Base-by-base conservation (phyloP, 2,888 invertebrate species). In the Mythimna loreyi region DNA sequence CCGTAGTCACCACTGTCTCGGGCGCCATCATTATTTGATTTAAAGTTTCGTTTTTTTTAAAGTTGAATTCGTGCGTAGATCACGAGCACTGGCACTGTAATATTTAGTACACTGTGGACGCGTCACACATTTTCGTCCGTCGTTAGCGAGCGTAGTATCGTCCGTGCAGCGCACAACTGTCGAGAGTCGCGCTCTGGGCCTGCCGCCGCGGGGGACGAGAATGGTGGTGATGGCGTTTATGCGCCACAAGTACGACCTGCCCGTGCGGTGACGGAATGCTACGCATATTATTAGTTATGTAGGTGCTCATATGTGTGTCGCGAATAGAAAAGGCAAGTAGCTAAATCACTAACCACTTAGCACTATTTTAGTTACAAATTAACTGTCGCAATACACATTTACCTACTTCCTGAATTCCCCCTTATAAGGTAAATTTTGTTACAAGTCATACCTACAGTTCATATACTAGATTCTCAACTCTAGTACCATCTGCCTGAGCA, bases 1-100 rank as follows among this genome's bases (percentile, higher is more conserved):
- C 97, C 92, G 98, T 97, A 87, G 97, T 98, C 87, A 98, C 97
- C 89, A 98, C 98, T 88, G 98, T 98, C 96, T 98, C 98, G 92
- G 98, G 97, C 97, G 98, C 98, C 97, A 97, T 98, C 96, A 96
- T 96, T 87, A 90, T 95, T 89, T 89, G 83, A 70, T 75, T 84
- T 63, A 75, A 85, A 82, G 78, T 71, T 82, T 77, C 70, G 72
- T 83, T 83, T 81, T 83, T 81, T 73, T 62, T 69, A 81, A 75
- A 77, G 79, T 83, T 84, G 75, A 79, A 71, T 75, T 78, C 65
- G 77, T 78, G 83, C 74, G 72, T 81, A 79, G 73, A 83, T 80
- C 90, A 92, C 91, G 90, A 90, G 84, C 95, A 94, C 95, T 90
- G 87, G 82, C 94, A 95, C 95, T 80, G 55, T 72, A 79, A 55